A percentile compares a stretch with the other conserved stretches of the same genome.
Evolutionary conservation across 1,140 invertebrate genomes (phyloP).

Genomic region (Panagrolaimus sp.): DNA sequence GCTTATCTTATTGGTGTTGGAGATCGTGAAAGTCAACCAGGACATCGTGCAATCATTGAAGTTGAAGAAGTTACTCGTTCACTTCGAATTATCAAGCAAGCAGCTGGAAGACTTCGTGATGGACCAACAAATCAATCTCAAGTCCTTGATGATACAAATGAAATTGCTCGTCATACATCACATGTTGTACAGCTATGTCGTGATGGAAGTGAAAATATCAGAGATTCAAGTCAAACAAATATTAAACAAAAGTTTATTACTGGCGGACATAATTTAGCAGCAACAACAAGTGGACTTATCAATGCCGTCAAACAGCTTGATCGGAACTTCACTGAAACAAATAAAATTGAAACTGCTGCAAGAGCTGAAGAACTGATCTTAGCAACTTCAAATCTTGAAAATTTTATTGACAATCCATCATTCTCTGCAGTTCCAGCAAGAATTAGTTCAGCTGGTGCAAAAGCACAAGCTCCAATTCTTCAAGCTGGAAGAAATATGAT

Average conservation of each 20-base stretch:
- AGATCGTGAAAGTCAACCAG: constrained; percentile 81
- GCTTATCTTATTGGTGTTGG: constrained; percentile 88
- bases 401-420: constrained; percentile 84
- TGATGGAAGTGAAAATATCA: constrained; percentile 80
- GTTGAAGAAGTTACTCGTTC: constrained; percentile 80
- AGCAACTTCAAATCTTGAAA: constrained; percentile 83
- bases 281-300: constrained; percentile 84
- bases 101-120: constrained; percentile 71
- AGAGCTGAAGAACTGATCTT: constrained; percentile 79
- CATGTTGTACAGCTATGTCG: constrained; percentile 72
- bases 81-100: constrained; percentile 77
- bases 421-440: constrained; percentile 83
- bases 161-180: constrained; percentile 92
- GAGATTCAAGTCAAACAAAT: constrained; percentile 69
- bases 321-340: constrained; percentile 69
- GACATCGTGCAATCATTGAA: constrained; percentile 81
- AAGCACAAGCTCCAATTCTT: constrained; percentile 79
- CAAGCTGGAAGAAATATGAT: constrained; percentile 73
- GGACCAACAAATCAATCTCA: constrained; percentile 63
- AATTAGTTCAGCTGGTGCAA: constrained; percentile 69
- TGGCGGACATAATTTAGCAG: constrained; percentile 91
- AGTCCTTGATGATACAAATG: constrained; percentile 74
- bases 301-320: constrained; percentile 84
- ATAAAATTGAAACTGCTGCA: constrained; percentile 70
- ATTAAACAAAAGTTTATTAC: constrained; percentile 94